Conservation (phyloP, 1,140 invertebrate genomes). For the Drosophila lini region DNA sequence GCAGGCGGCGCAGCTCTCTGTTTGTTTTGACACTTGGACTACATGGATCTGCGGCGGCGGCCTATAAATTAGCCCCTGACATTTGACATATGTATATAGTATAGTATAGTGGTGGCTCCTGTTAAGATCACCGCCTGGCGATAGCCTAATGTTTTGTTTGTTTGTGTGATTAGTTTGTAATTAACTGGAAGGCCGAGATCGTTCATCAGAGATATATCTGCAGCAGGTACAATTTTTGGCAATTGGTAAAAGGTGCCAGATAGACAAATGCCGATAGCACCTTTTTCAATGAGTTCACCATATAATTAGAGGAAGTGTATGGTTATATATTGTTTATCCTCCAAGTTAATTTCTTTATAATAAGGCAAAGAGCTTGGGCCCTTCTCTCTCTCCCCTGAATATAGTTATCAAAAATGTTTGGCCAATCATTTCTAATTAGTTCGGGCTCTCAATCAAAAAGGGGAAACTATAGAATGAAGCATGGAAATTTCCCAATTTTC, state of each 20-base stretch:
- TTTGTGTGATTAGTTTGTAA: constrained; percentile 80
- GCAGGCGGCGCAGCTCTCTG: constrained; percentile 44
- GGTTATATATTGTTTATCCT: constrained; percentile 59
- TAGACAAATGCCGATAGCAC: constrained; percentile 80
- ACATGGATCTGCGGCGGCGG: constrained; percentile 67
- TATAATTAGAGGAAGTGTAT: constrained; percentile 66
- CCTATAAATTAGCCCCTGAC: constrained; percentile 72
- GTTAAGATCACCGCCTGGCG: constrained; percentile 54
- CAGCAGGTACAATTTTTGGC: constrained; percentile 29
- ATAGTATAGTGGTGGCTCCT: constrained; percentile 41
- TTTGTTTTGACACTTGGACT: constrained; percentile 76
- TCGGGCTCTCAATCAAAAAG: constrained; percentile 48
- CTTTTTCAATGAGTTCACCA: constrained; percentile 58
- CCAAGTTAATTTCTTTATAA: constrained; percentile 78
- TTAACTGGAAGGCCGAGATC: constrained; percentile 60
- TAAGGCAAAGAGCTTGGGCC: constrained; percentile 35
- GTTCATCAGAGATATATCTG: constrained; percentile 23
- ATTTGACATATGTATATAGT: constrained; percentile 61
- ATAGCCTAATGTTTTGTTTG: constrained; percentile 79
- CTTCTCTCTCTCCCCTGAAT: not conserved
- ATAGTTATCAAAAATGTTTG: constrained; percentile 46
- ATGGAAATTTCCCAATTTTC: constrained; percentile 51
- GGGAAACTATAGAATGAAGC: constrained; percentile 12
- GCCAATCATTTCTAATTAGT: constrained; percentile 56
- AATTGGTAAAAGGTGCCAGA: constrained; percentile 65